These are phyloP conservation scores for Thelaira solivaga DNA, from an alignment of 2,888 invertebrate genomes.

Conservation along the genomic window DNA sequence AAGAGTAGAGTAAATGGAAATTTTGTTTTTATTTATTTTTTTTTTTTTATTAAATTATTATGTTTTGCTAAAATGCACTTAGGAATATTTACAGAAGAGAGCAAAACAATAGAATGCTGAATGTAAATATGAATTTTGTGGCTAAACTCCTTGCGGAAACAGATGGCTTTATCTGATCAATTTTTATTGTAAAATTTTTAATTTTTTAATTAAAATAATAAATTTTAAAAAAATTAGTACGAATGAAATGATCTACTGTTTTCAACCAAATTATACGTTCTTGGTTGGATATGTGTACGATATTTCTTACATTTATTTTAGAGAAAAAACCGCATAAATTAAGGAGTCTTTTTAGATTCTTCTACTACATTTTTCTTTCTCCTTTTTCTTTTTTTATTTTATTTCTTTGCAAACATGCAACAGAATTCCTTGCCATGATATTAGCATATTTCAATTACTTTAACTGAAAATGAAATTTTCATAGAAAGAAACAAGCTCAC, in stretches of 20 bases:
- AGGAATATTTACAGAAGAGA: background rate
- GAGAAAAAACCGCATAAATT: conserved; percentile 44
- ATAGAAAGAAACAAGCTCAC: background rate
- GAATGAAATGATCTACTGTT: too few relatives aligned
- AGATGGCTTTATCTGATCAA: too few relatives aligned
- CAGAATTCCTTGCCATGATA: conserved; percentile 34
- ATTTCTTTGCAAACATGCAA: conserved; percentile 12
- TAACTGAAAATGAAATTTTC: conserved; percentile 47
- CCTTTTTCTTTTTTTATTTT: too few relatives aligned
- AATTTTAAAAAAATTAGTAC: too few relatives aligned
- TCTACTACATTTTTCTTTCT: background rate
- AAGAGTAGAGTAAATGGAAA: background rate
- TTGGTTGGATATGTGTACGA: too few relatives aligned
- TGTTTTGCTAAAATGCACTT: conserved; percentile 11
- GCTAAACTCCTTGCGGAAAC: too few relatives aligned
- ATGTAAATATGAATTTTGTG: too few relatives aligned
- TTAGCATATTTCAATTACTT: conserved; percentile 51
- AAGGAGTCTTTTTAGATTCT: background rate
- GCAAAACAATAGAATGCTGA: background rate
- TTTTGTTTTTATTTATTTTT: background rate
- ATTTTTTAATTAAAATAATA: too few relatives aligned
- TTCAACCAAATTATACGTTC: background rate
- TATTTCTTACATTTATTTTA: background rate
- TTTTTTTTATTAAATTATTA: conserved; percentile 34
- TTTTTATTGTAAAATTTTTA: too few relatives aligned